Base-by-base conservation (phyloP, 2,888 invertebrate genomes). In the Muschampia plurimacula region DNA sequence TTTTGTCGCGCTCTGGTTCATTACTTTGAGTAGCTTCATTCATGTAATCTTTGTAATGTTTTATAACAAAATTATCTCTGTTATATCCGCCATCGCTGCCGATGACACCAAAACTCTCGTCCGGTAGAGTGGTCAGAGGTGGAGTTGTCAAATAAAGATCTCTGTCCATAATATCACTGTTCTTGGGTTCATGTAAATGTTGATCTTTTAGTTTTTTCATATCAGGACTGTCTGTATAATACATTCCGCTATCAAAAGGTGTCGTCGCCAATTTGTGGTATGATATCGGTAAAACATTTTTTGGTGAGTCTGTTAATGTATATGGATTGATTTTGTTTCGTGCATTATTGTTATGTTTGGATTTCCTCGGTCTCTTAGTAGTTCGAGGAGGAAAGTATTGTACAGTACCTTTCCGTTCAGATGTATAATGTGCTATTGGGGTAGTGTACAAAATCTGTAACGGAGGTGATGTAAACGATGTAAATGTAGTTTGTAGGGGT, bases 351-450 rank as follows among this genome's bases (percentile, higher is more conserved):
- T 89, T 87, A 68, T 88, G 86, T 63, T 87, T 85, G 52, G 85
- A 83, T 1, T 81, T 36, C 57, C 79, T 86, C 1, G 84, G 75
- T 74, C 83, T 85, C n/a, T 84, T 84, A 0, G 77, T 78, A 5
- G 77, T 79, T 69, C 82, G 81, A 1, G 93, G 93, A 15, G 93
- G 93, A 78, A 93, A 94, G 78, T 91, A 92, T 75, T 93, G 91
- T 6, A 93, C 73, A 0, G 93, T 92, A 1, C 90, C 86, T 66
- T 85, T 85, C 64, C 92, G 83, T 6, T 89, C 88, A 0, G 89
- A 85, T 15, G 71, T 74, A 15, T 80, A 80, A 8, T 74, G 76
- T 5, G 74, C 75, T 62, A 78, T 77, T 2, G 80, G 78, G 63
- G 78, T 80, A 13, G 82, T 80, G 10, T 68, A 73, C 22, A 79